These are phyloP conservation scores for Charina bottae DNA, from an alignment of 2,113 vertebrate species.

Conservation along the genomic window DNA sequence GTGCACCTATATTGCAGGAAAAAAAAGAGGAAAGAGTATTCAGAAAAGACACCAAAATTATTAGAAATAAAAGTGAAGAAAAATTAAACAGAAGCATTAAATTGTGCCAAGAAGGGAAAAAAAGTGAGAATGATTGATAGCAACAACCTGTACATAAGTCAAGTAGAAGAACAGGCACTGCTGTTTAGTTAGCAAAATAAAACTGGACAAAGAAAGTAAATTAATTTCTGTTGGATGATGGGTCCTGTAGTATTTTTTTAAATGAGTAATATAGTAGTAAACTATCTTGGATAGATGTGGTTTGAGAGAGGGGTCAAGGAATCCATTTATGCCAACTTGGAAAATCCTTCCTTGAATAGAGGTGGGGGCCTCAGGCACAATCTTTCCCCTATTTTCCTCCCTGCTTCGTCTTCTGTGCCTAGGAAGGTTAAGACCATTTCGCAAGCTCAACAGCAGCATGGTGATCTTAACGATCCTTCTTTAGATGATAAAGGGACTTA, in stretches of 20 bases:
- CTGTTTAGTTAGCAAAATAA: background rate
- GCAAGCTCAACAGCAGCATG: no score
- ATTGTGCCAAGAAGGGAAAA: background rate
- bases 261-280: background rate
- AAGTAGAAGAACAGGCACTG: background rate
- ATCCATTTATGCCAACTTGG: no score
- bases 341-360: no score
- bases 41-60: background rate
- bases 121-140: background rate
- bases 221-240: background rate
- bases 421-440: no score
- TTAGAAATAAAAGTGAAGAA: background rate
- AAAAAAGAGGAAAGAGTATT: background rate
- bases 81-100: background rate
- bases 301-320: no score
- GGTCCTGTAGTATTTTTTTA: background rate
- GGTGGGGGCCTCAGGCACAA: no score
- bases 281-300: no score
- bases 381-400: no score
- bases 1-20: background rate
- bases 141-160: background rate
- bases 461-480: no score
- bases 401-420: no score
- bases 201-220: background rate
- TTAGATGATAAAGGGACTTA: no score